A percentile compares a stretch with the other conserved stretches of the same genome.
phyloP scores from a whole-genome alignment of 2,113 vertebrate species.

The Ammodytes marinus region DNA sequence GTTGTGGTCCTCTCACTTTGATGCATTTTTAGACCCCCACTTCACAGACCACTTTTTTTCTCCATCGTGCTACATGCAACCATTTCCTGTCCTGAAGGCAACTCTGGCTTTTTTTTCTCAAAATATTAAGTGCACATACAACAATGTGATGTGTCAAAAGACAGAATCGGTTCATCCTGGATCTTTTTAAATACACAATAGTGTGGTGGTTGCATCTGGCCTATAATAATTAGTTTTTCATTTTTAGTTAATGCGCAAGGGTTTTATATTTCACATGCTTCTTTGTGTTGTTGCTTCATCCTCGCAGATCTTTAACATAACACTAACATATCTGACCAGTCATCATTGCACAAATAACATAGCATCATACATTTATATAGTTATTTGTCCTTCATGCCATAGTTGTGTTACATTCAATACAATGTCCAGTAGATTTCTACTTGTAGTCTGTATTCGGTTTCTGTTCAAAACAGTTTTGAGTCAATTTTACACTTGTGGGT shows the following conservation, averaged over 20 bases:
- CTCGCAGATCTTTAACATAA: conserved; percentile 10
- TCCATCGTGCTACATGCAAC: conserved; percentile 74
- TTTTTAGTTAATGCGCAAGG: conserved; percentile 51
- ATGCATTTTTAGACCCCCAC: conserved; percentile 44
- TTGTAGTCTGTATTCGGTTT: conserved; percentile 13
- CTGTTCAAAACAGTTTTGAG: background rate
- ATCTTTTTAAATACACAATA: conserved; percentile 11
- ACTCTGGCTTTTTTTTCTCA: background rate
- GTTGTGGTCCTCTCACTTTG: conserved; percentile 30
- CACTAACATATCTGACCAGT: conserved; percentile 32
- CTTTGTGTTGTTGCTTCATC: conserved; percentile 46
- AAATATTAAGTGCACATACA: conserved; percentile 16
- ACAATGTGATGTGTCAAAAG: background rate
- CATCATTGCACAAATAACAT: conserved; percentile 30
- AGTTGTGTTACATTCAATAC: conserved; percentile 3
- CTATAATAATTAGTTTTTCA: conserved; percentile 25
- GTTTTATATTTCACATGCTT: conserved; percentile 37
- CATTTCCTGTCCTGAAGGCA: conserved; percentile 33
- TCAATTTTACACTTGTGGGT: conserved; percentile 15
- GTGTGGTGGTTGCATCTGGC: conserved; percentile 83
- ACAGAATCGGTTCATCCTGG: conserved; percentile 19
- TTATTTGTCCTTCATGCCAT: conserved; percentile 1
- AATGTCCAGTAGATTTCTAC: background rate
- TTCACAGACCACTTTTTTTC: conserved; percentile 44
- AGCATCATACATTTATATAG: conserved; percentile 15